Conservation (phyloP, 1,140 invertebrate species). For the Cyclargus thomasi region DNA sequence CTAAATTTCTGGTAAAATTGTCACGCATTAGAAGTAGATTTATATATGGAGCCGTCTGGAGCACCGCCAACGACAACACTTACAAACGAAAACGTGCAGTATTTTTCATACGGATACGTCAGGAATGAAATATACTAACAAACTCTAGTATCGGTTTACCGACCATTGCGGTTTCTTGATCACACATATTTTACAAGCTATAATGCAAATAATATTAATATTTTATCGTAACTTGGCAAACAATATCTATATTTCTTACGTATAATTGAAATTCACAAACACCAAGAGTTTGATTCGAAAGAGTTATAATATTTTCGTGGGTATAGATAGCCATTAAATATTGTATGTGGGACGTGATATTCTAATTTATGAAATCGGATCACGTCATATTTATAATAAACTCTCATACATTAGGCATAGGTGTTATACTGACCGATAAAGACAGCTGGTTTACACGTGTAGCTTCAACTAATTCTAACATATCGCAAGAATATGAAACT, state of each 20-base stretch:
- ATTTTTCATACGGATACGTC: constrained; percentile 26
- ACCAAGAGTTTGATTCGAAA: background rate
- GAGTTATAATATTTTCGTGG: background rate
- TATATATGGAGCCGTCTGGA: constrained; percentile 50
- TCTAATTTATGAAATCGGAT: background rate
- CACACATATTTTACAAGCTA: background rate
- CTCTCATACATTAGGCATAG: background rate
- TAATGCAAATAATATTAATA: background rate
- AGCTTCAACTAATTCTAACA: background rate
- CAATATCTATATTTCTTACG: background rate
- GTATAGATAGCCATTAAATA: background rate
- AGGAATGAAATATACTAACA: constrained; percentile 9
- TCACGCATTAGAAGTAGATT: constrained; percentile 45
- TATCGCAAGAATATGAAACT: background rate
- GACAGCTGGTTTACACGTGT: background rate
- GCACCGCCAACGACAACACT: constrained; percentile 51
- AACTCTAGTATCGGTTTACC: background rate
- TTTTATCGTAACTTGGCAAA: background rate
- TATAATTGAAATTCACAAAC: background rate
- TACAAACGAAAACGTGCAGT: constrained; percentile 35
- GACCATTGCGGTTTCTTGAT: background rate
- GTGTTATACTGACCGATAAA: background rate
- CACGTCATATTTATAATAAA: constrained; percentile 12
- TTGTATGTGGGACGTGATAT: constrained; percentile 5
- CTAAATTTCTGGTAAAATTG: constrained; percentile 27